Conservation (phyloP, 2,797 vertebrate genomes). For the Amazona finschi region DNA sequence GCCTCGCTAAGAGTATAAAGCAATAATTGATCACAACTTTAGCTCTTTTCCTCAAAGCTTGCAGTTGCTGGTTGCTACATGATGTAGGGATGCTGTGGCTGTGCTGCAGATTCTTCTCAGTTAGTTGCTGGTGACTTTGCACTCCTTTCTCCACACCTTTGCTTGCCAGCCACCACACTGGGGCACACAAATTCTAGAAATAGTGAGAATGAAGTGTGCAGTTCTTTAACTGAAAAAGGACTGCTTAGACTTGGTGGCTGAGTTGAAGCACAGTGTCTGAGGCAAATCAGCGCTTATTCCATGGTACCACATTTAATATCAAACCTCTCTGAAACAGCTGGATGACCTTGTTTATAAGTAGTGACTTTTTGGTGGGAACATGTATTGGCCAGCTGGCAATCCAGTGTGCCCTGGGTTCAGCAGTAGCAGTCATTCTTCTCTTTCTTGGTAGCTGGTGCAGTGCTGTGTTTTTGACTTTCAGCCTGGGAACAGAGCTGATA, state of each 20-base stretch:
- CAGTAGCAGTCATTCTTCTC: no score
- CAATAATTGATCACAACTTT: not conserved
- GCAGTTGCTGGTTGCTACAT: fast-evolving
- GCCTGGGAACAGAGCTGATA: no score
- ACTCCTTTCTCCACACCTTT: not conserved
- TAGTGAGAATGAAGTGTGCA: not conserved
- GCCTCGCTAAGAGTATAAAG: not conserved
- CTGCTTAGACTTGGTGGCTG: not conserved
- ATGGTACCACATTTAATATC: fast-evolving
- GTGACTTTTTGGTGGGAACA: not conserved
- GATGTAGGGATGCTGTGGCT: not conserved
- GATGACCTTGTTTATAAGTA: not conserved
- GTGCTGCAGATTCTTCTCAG: not conserved
- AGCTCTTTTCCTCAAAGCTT: not conserved
- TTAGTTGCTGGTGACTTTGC: not conserved
- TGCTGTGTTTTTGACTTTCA: no score
- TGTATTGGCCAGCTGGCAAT: not conserved
- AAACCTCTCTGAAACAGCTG: not conserved
- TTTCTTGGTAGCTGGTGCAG: no score
- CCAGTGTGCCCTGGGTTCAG: not conserved
- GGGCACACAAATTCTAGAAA: not conserved
- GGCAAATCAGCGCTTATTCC: not conserved
- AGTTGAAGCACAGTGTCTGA: not conserved
- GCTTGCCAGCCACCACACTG: not conserved
- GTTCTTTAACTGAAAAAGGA: not conserved